Conservation (phyloP, 2,888 invertebrate genomes). For the Dichetophora obliterata region DNA sequence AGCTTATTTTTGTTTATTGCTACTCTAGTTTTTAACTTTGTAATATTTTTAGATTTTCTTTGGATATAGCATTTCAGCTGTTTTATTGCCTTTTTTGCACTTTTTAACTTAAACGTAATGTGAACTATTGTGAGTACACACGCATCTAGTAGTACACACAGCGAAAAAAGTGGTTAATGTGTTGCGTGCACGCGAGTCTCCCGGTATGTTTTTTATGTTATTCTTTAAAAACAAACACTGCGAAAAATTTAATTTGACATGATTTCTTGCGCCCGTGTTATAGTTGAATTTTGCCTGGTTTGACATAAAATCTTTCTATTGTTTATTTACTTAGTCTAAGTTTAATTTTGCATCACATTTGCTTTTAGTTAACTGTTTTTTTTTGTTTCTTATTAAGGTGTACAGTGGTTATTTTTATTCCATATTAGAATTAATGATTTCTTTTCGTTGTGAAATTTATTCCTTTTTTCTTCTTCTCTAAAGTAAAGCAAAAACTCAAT, state of each 20-base stretch:
- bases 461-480: slow-evolving; percentile 1
- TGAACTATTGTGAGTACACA: neutral
- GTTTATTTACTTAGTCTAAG: neutral
- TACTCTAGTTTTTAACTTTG: neutral
- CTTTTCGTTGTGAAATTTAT: slow-evolving; percentile 3
- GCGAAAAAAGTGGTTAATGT: slow-evolving; percentile 58
- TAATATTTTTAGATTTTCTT: neutral
- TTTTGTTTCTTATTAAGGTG: slow-evolving; percentile 24
- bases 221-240: neutral
- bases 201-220: slow-evolving; percentile 54
- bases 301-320: neutral
- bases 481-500: neutral
- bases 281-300: slow-evolving; percentile 6
- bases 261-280: slow-evolving; percentile 15
- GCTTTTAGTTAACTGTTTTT: slow-evolving; percentile 30
- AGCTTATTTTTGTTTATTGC: neutral
- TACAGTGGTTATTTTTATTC: slow-evolving; percentile 8
- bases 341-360: slow-evolving; percentile 33
- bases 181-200: slow-evolving; percentile 64
- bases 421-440: slow-evolving; percentile 2
- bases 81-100: neutral
- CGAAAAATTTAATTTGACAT: slow-evolving; percentile 9
- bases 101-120: neutral
- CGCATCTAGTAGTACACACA: slow-evolving; percentile 4
- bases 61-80: neutral